phyloP scores from a whole-genome alignment of 2,113 vertebrate species.

The Zootoca vivipara region DNA sequence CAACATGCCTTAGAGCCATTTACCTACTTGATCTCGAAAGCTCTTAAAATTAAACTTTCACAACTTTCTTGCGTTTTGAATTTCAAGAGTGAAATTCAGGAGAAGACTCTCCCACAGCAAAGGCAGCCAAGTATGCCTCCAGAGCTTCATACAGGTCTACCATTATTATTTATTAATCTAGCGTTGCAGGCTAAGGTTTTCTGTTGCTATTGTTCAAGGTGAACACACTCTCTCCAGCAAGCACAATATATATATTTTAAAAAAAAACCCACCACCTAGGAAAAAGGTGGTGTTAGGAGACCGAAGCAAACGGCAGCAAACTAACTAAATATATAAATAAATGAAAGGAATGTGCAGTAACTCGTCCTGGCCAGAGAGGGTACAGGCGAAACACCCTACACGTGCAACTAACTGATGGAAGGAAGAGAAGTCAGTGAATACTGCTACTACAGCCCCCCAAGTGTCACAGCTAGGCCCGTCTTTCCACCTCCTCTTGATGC shows the following conservation, averaged over 20 bases:
- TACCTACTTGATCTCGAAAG: constrained; percentile 1
- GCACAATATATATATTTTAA: neutral
- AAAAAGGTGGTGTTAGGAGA: neutral
- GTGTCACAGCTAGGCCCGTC: neutral
- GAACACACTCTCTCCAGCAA: neutral
- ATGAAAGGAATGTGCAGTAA: constrained; percentile 9
- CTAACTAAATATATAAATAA: neutral
- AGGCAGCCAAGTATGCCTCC: constrained; percentile 21
- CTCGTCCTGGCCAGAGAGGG: constrained; percentile 43
- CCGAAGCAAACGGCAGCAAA: neutral
- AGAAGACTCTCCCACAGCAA: constrained; percentile 17
- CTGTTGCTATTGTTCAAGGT: constrained; percentile 9
- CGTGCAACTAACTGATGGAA: constrained; percentile 8
- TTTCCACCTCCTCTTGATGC: neutral
- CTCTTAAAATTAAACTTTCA: constrained; percentile 53
- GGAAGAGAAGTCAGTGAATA: neutral
- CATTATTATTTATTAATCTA: constrained; percentile 48
- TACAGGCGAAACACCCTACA: constrained; percentile 2
- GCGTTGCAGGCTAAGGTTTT: neutral
- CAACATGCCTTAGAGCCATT: constrained; percentile 3
- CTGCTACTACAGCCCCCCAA: neutral
- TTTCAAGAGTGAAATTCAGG: constrained; percentile 29
- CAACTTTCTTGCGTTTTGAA: constrained; percentile 41
- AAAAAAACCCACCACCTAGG: neutral
- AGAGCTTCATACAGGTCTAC: constrained; percentile 22